These are phyloP conservation scores for Gastrophryne carolinensis DNA, from an alignment of 2,797 vertebrate genomes.

Conservation along the genomic window DNA sequence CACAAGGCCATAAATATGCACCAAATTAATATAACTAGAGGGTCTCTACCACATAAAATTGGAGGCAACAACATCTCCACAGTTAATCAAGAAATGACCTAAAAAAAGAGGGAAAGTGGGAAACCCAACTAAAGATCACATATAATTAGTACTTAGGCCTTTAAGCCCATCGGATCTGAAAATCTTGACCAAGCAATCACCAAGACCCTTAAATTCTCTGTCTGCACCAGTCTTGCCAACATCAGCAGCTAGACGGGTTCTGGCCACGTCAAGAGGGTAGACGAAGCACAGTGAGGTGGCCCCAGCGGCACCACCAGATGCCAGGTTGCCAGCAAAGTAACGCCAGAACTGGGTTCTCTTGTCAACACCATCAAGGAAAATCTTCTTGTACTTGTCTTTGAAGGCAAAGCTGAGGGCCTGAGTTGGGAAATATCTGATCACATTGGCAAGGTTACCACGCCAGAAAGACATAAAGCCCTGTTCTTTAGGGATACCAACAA, in stretches of 20 bases:
- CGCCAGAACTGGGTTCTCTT: slow-evolving; percentile 89
- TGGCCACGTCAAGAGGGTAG: slow-evolving; percentile 89
- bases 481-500: slow-evolving; percentile 86
- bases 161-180: slow-evolving; percentile 77
- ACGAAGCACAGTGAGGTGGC: slow-evolving; percentile 90
- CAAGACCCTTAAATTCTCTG: slow-evolving; percentile 83
- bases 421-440: slow-evolving; percentile 91
- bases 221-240: slow-evolving; percentile 76
- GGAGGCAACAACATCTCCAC: too few species aligned
- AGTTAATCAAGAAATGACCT: too few species aligned
- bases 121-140: too few species aligned
- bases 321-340: slow-evolving; percentile 90
- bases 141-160: too few species aligned
- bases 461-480: slow-evolving; percentile 88
- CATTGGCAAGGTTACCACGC: slow-evolving; percentile 90
- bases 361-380: slow-evolving; percentile 88
- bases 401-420: slow-evolving; percentile 94
- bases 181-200: slow-evolving; percentile 84
- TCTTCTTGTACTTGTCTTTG: slow-evolving; percentile 95
- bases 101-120: too few species aligned
- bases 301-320: slow-evolving; percentile 86
- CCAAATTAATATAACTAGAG: too few species aligned
- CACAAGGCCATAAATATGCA: too few species aligned
- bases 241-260: slow-evolving; percentile 86
- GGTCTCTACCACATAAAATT: too few species aligned